Percentiles rank a stretch among this genome's conserved stretches.
phyloP scores from a whole-genome alignment of 2,888 invertebrate species.

The Biston stratarius region DNA sequence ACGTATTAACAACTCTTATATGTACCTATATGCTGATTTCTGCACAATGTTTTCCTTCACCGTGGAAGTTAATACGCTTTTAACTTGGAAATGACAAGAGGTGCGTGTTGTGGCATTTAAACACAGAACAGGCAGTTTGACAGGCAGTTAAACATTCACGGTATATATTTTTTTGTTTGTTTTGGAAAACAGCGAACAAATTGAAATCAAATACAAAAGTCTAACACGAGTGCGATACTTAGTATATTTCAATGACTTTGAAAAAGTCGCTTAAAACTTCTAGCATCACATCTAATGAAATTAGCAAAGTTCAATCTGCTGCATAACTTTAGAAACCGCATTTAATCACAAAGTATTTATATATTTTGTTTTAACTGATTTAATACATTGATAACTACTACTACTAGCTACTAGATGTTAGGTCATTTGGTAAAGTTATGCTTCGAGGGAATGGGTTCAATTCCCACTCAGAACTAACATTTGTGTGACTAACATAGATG shows the following conservation, averaged over 20 bases:
- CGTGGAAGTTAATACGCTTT: too few relatives aligned
- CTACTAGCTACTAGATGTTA: background rate
- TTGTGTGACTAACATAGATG: too few relatives aligned
- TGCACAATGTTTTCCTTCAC: too few relatives aligned
- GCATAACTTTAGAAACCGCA: slow-evolving; percentile 2
- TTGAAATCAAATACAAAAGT: background rate
- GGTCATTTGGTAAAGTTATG: too few relatives aligned
- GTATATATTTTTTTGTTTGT: background rate
- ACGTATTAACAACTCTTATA: too few relatives aligned
- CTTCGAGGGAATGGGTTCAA: too few relatives aligned
- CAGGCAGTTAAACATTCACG: too few relatives aligned
- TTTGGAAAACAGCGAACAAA: background rate
- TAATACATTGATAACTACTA: background rate
- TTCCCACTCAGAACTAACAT: too few relatives aligned
- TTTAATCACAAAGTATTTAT: slow-evolving; percentile 1
- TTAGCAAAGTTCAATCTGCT: slow-evolving; percentile 4
- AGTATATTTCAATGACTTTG: slow-evolving; percentile 19
- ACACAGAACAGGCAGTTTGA: too few relatives aligned
- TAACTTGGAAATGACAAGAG: too few relatives aligned
- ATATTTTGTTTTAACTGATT: background rate
- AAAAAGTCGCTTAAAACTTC: slow-evolving; percentile 25
- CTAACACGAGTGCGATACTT: background rate
- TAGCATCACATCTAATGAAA: slow-evolving; percentile 17
- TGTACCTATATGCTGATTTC: too few relatives aligned
- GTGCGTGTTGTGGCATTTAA: too few relatives aligned